Percentiles rank a stretch among this genome's conserved stretches.
These are phyloP conservation scores for Lasiommata megera DNA, from an alignment of 2,888 invertebrate species.

Conservation along the genomic window DNA sequence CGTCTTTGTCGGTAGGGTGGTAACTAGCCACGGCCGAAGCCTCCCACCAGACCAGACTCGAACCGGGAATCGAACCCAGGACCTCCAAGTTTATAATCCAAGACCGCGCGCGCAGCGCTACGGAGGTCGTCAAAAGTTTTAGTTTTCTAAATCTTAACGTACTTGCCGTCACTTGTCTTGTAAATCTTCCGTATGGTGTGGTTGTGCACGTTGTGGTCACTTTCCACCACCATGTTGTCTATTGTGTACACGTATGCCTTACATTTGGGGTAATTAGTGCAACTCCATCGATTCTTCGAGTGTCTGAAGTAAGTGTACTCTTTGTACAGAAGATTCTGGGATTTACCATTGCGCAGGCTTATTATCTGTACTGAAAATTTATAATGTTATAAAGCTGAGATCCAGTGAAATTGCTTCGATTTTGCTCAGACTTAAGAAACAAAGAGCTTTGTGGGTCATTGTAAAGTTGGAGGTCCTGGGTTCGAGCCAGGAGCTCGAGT, in stretches of 20 bases:
- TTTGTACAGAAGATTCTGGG: conserved; percentile 14
- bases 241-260: conserved; percentile 30
- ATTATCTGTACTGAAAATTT: conserved; percentile 17
- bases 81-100: no score
- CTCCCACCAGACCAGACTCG: no score
- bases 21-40: no score
- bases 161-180: conserved; percentile 24
- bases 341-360: conserved; percentile 15
- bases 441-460: no score
- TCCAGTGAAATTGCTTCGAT: no score
- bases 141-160: conserved; percentile 25
- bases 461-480: no score
- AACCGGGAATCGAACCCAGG: no score
- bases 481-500: no score
- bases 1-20: no score
- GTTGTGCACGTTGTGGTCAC: conserved; percentile 20
- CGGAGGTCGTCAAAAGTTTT: no score
- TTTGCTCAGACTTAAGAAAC: no score
- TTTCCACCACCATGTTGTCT: conserved; percentile 16
- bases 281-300: conserved; percentile 35
- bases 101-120: no score
- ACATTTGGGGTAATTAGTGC: conserved; percentile 38
- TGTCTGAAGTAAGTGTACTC: conserved; percentile 35
- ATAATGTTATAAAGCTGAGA: neutral
- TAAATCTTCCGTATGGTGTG: conserved; percentile 33